Evolutionary conservation across 2,888 invertebrate species (phyloP).

Genomic region (Tortrix viridana): DNA sequence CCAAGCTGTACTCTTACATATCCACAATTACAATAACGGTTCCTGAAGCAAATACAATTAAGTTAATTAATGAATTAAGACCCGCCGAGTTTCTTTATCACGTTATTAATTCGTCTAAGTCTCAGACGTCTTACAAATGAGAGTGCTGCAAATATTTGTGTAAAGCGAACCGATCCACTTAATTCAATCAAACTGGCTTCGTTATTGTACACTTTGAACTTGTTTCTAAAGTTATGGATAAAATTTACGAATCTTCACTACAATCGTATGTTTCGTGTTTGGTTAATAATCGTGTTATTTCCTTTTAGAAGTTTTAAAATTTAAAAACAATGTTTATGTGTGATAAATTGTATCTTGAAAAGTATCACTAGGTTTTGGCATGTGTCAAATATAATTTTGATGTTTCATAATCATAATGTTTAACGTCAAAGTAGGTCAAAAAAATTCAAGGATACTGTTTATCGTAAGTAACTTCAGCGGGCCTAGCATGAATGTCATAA

Average conservation of each 20-base stretch:
- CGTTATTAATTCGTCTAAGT: slow-evolving; percentile 82
- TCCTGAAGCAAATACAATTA: slow-evolving; percentile 81
- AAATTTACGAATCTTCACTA: slow-evolving; percentile 4
- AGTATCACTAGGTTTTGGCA: no score
- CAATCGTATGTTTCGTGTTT: no score
- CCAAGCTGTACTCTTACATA: slow-evolving; percentile 42
- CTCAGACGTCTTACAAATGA: slow-evolving; percentile 79
- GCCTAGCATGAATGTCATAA: no score
- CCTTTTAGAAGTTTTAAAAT: no score
- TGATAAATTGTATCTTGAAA: no score
- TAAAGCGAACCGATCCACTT: slow-evolving; percentile 46
- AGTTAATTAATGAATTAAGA: slow-evolving; percentile 84
- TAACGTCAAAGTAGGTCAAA: no score
- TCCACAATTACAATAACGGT: slow-evolving; percentile 73
- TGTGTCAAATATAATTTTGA: no score
- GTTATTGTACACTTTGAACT: slow-evolving; percentile 34
- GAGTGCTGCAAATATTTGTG: slow-evolving; percentile 73
- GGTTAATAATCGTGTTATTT: no score
- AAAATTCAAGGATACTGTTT: no score
- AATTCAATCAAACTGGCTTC: slow-evolving; percentile 43
- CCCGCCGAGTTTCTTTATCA: slow-evolving; percentile 82
- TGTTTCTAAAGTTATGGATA: slow-evolving; percentile 9
- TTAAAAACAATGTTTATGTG: no score
- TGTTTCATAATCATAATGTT: no score
- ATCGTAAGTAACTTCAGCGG: no score